phyloP scores from a whole-genome alignment of 2,797 vertebrate genomes.

The Hemitrygon akajei region DNA sequence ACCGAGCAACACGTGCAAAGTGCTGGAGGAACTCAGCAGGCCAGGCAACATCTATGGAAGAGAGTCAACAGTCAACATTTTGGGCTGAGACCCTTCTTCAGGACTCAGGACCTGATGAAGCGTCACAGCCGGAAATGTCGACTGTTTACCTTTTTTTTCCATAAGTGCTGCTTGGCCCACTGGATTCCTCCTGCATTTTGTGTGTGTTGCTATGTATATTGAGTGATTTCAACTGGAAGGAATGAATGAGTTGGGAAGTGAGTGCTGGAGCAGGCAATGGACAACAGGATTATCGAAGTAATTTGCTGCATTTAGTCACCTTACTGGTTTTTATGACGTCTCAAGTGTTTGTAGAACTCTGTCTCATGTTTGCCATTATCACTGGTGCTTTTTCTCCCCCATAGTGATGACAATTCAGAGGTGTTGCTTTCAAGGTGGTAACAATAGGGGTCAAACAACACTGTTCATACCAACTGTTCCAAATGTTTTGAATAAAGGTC shows the following conservation, averaged over 20 bases:
- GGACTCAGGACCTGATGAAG: too few relatives aligned
- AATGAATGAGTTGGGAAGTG: not conserved
- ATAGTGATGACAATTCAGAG: not conserved
- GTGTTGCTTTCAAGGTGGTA: slow-evolving; percentile 2
- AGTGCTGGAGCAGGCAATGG: not conserved
- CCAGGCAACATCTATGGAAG: too few relatives aligned
- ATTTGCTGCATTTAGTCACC: not conserved
- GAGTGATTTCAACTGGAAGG: not conserved
- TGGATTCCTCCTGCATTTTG: too few relatives aligned
- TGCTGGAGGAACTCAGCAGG: too few relatives aligned
- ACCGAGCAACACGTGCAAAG: too few relatives aligned
- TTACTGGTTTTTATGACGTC: not conserved
- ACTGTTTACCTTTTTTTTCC: too few relatives aligned
- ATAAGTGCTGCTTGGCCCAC: too few relatives aligned
- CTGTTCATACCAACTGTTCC: not conserved
- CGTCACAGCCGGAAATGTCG: too few relatives aligned
- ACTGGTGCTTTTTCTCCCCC: not conserved
- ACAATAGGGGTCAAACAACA: not conserved
- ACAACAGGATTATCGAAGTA: not conserved
- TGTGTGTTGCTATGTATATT: not conserved
- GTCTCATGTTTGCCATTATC: not conserved
- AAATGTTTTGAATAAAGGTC: slow-evolving; percentile 20
- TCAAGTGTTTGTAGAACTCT: not conserved
- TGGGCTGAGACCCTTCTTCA: too few relatives aligned
- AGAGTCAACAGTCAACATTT: too few relatives aligned